Conservation (phyloP, 2,113 vertebrate species). For the Vombatus ursinus region DNA sequence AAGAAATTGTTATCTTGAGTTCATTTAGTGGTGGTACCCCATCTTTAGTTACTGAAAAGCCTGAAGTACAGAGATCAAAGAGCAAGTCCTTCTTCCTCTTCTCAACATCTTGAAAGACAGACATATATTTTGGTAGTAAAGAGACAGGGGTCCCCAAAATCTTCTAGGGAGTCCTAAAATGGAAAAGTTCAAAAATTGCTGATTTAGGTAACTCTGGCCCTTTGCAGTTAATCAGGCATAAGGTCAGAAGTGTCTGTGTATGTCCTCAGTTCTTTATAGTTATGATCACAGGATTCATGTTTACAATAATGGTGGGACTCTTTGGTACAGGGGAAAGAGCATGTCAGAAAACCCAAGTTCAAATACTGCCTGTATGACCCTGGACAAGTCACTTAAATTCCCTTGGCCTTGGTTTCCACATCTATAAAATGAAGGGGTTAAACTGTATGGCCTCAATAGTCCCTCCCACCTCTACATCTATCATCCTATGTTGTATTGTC, state of each 20-base stretch:
- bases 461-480: background rate
- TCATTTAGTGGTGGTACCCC: background rate
- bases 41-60: background rate
- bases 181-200: no score
- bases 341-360: background rate
- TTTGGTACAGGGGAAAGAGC: background rate
- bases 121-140: background rate
- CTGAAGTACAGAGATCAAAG: background rate
- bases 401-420: background rate
- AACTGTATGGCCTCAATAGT: no score
- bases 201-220: accelerated
- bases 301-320: background rate
- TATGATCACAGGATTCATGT: background rate
- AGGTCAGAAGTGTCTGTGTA: no score
- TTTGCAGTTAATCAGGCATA: background rate
- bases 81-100: background rate
- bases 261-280: background rate
- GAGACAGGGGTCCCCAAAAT: background rate
- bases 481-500: background rate
- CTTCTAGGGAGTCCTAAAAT: background rate
- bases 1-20: background rate
- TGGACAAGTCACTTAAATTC: no score
- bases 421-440: background rate
- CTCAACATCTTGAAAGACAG: background rate
- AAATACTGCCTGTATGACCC: background rate